phyloP scores from a whole-genome alignment of 1,140 invertebrate species.

The Drosophila lowei region DNA sequence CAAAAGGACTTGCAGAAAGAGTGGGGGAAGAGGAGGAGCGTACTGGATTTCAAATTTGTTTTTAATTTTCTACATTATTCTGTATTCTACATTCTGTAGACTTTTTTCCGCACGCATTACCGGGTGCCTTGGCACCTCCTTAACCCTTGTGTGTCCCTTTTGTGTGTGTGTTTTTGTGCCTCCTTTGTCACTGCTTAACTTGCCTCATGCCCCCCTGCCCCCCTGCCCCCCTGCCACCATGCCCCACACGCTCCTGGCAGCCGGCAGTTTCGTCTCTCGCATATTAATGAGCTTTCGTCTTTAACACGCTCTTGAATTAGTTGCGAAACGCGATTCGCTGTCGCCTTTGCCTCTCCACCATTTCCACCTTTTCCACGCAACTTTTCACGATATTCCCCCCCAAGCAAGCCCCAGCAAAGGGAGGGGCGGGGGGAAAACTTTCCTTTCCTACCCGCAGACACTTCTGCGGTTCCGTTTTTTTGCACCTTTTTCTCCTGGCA shows the following conservation, averaged over 20 bases:
- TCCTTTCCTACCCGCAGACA: slow-evolving; percentile 43
- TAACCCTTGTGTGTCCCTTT: too few relatives aligned
- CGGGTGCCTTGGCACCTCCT: background rate
- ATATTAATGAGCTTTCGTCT: slow-evolving; percentile 72
- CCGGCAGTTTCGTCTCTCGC: slow-evolving; percentile 17
- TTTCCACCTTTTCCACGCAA: slow-evolving; percentile 54
- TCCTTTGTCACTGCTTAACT: slow-evolving; percentile 27
- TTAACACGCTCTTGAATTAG: slow-evolving; percentile 79
- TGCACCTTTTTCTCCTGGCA: slow-evolving; percentile 26
- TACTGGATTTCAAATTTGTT: slow-evolving; percentile 24
- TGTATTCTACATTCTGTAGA: background rate
- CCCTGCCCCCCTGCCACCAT: background rate
- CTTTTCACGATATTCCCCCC: slow-evolving; percentile 53
- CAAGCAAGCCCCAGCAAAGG: too few relatives aligned
- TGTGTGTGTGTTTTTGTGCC: too few relatives aligned
- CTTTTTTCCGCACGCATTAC: slow-evolving; percentile 14
- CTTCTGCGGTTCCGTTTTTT: slow-evolving; percentile 53
- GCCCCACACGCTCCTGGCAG: background rate
- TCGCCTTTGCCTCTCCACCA: slow-evolving; percentile 34
- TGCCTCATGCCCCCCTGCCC: slow-evolving; percentile 17
- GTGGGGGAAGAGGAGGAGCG: too few relatives aligned
- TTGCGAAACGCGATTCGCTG: slow-evolving; percentile 48
- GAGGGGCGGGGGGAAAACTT: slow-evolving; percentile 6
- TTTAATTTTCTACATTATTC: slow-evolving; percentile 32
- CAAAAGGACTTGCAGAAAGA: too few relatives aligned